Percentiles rank a stretch among this genome's conserved stretches.
Conservation (phyloP, 2,797 vertebrate genomes). For the Enteromius afrohamiltoni region DNA sequence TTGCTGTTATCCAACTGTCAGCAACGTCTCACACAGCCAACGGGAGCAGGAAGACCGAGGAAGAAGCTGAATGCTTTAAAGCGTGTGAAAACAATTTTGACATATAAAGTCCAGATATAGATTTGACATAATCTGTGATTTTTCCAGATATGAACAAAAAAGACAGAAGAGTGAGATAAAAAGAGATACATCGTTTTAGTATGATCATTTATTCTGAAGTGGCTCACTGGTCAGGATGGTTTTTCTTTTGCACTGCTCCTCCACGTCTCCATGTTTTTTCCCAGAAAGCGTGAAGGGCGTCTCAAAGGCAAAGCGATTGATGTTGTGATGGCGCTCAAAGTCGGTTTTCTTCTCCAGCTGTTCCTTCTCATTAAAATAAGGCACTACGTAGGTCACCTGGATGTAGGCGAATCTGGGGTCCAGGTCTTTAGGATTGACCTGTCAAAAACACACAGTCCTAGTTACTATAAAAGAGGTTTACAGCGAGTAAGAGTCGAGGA, state of each 20-base stretch:
- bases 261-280: constrained; percentile 95
- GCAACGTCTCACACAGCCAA: background rate
- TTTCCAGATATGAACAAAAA: background rate
- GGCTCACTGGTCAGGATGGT: constrained; percentile 84
- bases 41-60: background rate
- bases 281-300: constrained; percentile 95
- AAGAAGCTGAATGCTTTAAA: background rate
- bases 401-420: constrained; percentile 95
- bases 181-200: fast-evolving
- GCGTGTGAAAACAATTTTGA: too few relatives aligned
- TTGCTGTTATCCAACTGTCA: background rate
- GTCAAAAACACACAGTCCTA: constrained; percentile 7
- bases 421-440: constrained; percentile 98
- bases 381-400: constrained; percentile 95
- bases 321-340: constrained; percentile 96
- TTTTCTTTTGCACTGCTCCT: constrained; percentile 96
- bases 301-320: constrained; percentile 95
- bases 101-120: background rate
- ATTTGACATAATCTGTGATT: too few relatives aligned
- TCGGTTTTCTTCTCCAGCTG: constrained; percentile 91
- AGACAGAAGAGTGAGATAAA: background rate
- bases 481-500: background rate
- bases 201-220: background rate
- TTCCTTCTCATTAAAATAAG: constrained; percentile 96
- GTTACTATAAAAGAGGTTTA: background rate